Evolutionary conservation across 2,888 invertebrate species (phyloP).

Genomic region (Nineta flava): DNA sequence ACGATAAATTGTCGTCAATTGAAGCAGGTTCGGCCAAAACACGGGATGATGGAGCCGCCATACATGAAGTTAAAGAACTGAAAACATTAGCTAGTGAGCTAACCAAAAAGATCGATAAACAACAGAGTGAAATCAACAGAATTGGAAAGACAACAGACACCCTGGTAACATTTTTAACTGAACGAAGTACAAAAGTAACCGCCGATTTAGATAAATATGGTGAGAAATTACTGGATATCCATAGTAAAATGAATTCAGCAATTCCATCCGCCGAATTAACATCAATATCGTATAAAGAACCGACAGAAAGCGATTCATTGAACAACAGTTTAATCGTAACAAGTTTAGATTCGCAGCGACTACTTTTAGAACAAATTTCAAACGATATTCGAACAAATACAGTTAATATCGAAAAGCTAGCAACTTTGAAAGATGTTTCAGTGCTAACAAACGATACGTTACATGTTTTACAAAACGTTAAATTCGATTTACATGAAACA

Average conservation of each 20-base stretch:
- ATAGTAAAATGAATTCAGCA: conserved; percentile 14
- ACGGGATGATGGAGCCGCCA: not conserved
- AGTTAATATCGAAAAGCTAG: conserved; percentile 23
- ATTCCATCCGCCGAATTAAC: conserved; percentile 13
- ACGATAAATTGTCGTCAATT: not conserved
- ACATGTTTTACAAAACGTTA: conserved; percentile 35
- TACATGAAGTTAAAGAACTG: not conserved
- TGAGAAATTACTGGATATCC: conserved; percentile 34
- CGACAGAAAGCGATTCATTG: conserved; percentile 15
- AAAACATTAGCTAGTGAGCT: not conserved
- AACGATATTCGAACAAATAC: conserved; percentile 19
- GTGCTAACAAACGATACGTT: conserved; percentile 44
- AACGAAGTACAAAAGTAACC: conserved; percentile 25
- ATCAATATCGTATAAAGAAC: conserved; percentile 13
- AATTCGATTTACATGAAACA: conserved; percentile 28
- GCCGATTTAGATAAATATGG: conserved; percentile 39
- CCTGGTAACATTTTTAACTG: not conserved
- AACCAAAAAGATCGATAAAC: not conserved
- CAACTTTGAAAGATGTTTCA: conserved; percentile 35
- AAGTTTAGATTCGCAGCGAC: conserved; percentile 22
- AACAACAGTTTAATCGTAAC: conserved; percentile 22
- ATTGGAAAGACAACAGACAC: not conserved
- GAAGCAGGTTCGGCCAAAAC: not conserved
- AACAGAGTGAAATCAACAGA: not conserved
- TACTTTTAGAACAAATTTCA: conserved; percentile 20